phyloP scores from a whole-genome alignment of 2,888 invertebrate species.

The Odontothrips loti region DNA sequence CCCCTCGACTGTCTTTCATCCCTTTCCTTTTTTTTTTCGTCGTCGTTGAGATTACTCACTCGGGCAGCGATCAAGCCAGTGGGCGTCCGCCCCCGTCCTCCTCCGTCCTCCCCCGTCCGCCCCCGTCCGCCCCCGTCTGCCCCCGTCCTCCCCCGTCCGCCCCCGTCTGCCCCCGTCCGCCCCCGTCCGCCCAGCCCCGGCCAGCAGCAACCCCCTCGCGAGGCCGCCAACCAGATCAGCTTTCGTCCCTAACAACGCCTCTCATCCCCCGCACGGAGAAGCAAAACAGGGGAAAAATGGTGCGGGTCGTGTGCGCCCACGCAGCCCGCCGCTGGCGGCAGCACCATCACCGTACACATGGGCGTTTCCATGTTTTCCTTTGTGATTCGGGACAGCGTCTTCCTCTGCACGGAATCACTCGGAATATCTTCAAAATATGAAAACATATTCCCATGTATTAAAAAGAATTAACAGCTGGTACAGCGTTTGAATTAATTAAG shows the following conservation, averaged over 20 bases:
- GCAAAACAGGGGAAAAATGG: not conserved
- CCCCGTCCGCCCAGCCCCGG: too few relatives aligned
- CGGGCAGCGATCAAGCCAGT: not conserved
- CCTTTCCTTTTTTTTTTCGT: not conserved
- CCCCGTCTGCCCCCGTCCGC: too few relatives aligned
- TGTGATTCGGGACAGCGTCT: too few relatives aligned
- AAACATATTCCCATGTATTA: too few relatives aligned
- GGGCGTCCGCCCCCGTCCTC: not conserved
- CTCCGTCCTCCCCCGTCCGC: not conserved
- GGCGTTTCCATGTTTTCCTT: too few relatives aligned
- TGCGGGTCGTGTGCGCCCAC: not conserved
- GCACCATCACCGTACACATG: too few relatives aligned
- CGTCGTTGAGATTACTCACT: not conserved
- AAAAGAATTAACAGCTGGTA: too few relatives aligned
- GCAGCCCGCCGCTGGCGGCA: not conserved
- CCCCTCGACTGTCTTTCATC: not conserved
- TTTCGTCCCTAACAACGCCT: not conserved
- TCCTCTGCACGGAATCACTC: too few relatives aligned
- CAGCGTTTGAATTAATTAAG: too few relatives aligned
- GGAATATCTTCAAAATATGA: too few relatives aligned
- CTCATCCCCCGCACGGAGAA: not conserved
- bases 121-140: not conserved
- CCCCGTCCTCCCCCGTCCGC: too few relatives aligned
- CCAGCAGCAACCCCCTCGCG: too few relatives aligned
- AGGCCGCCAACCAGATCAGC: not conserved